phyloP scores from a whole-genome alignment of 2,797 vertebrate genomes.

The Macrochelys suwanniensis region DNA sequence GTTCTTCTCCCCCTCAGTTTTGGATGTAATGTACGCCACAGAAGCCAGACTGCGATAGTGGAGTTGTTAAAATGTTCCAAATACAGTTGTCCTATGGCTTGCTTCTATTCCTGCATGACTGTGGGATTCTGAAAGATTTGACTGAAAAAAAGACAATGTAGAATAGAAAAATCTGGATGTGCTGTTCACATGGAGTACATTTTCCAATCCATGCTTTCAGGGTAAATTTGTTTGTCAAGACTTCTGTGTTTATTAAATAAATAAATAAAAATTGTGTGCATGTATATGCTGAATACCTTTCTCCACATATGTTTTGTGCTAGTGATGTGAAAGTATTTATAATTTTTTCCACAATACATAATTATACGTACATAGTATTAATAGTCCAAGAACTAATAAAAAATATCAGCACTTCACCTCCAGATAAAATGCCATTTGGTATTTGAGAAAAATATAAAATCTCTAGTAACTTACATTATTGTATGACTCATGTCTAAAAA shows the following conservation, averaged over 20 bases:
- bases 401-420: not conserved
- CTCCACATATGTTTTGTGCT: not conserved
- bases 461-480: slow-evolving; percentile 31
- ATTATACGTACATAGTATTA: slow-evolving; percentile 5
- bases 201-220: not conserved
- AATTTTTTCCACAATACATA: not conserved
- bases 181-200: not conserved
- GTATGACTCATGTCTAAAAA: slow-evolving; percentile 50
- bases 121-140: not conserved
- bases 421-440: slow-evolving; percentile 1
- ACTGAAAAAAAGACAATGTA: not conserved
- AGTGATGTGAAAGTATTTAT: not conserved
- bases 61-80: not conserved
- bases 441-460: slow-evolving; percentile 39
- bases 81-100: not conserved
- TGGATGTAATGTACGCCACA: no score
- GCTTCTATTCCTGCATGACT: not conserved
- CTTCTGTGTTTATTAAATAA: not conserved
- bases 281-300: not conserved
- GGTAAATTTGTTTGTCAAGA: not conserved
- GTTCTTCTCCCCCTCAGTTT: not conserved
- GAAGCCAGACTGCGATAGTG: not conserved
- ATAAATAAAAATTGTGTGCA: not conserved
- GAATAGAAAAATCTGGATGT: not conserved
- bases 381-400: not conserved